A percentile compares a stretch with the other conserved stretches of the same genome.
Conservation (phyloP, 2,888 invertebrate genomes). For the Agrypnus murinus region DNA sequence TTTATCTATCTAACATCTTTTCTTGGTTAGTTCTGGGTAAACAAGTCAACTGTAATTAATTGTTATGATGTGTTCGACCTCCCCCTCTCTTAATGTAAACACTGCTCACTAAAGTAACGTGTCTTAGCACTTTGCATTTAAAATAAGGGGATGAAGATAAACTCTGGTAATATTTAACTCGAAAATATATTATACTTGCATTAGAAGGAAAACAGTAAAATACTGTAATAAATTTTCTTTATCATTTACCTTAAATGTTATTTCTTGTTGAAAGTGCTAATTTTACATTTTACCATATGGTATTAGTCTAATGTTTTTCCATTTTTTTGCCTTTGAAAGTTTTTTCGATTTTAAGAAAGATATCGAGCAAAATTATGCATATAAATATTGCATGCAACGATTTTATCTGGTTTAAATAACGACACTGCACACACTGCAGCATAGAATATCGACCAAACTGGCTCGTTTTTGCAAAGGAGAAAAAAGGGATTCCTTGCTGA, state of each 20-base stretch:
- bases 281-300: too few relatives aligned
- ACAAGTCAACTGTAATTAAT: constrained; percentile 28
- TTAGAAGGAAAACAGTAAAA: too few relatives aligned
- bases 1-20: constrained; percentile 18
- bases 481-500: constrained; percentile 35
- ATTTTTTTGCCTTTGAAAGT: constrained; percentile 6
- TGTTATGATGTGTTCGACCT: constrained; percentile 25
- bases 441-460: constrained; percentile 52
- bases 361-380: constrained; percentile 33
- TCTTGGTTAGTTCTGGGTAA: constrained; percentile 19
- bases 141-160: too few relatives aligned
- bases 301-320: constrained; percentile 1
- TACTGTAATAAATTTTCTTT: too few relatives aligned
- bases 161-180: too few relatives aligned
- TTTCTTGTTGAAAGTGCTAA: too few relatives aligned
- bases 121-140: too few relatives aligned
- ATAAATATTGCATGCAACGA: constrained; percentile 42
- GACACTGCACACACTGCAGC: constrained; percentile 44
- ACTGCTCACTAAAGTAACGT: background rate
- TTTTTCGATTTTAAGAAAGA: constrained; percentile 15
- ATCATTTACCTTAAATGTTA: too few relatives aligned
- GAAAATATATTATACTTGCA: too few relatives aligned
- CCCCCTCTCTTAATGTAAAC: constrained; percentile 18
- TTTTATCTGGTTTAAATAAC: constrained; percentile 52
- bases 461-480: constrained; percentile 38